Base-by-base conservation (phyloP, 2,888 invertebrate genomes). In the Caenorhabditis panamensis region DNA sequence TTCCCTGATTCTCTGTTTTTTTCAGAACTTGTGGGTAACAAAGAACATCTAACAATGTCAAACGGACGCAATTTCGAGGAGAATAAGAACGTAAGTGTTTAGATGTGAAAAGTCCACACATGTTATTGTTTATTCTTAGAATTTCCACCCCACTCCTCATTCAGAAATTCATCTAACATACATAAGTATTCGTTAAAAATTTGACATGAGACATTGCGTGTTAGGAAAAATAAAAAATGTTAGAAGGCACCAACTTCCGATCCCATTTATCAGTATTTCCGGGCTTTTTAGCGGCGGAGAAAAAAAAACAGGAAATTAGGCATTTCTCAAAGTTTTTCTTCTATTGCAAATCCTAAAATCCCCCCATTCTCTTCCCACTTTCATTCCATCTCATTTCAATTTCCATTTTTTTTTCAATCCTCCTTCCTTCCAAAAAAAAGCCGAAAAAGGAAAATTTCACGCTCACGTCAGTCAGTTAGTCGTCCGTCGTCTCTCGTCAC, bases 141-240 rank as follows among this genome's bases (percentile, higher is more conserved):
- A 18, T 47, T 9, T 36, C 11, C 36, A 37, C 13, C 20, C 26
- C 11, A 8, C 28, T 18, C 16, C 26, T 41, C 28, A n/a, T n/a
- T n/a, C n/a, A n/a, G n/a, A n/a, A n/a, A n/a, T n/a, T n/a, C n/a
- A n/a, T n/a, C n/a, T n/a, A n/a, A n/a, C 41, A 9, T 41, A 9
- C 16, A 41, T 2, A 9, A n/a, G n/a, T 31, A 31, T 31, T 31
- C 31, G 18, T 47, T 3, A 47, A 56, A 67, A 56, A 67, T 28
- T 11, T 47, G 53, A 69, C 79, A 79, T 79, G 79, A 79, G 63
- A 79, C 47, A 79, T 79, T 49, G 79, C 79, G 79, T 79, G 79
- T 49, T 59, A 16, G 22, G 3, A 13, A n/a, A n/a, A 36, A 53
- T 24, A 62, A 13, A 37, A 41, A 2, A 5, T 6, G 4, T 47